Evolutionary conservation across 1,140 invertebrate genomes (phyloP).

Genomic region (Drosophila mojavensis): DNA sequence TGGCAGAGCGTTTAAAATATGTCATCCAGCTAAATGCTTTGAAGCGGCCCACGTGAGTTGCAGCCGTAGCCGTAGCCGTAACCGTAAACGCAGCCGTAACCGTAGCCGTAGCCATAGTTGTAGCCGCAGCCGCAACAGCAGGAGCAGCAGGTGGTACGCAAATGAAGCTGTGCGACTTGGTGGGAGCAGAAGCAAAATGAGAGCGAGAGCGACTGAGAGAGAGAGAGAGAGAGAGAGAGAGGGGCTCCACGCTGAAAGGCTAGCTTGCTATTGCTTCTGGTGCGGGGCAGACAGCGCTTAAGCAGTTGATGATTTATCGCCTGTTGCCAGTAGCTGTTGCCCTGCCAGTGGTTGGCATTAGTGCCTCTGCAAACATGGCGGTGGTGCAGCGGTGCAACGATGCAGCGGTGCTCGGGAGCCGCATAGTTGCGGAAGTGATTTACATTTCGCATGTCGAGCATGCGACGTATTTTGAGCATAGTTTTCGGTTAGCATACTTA

Average conservation of each 20-base stretch:
- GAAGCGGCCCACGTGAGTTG: slow-evolving; percentile 69
- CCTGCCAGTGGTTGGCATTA: slow-evolving; percentile 44
- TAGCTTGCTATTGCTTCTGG: slow-evolving; percentile 23
- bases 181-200: not conserved
- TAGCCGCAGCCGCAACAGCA: not conserved
- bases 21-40: slow-evolving; percentile 79
- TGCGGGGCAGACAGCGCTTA: slow-evolving; percentile 63
- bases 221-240: not conserved
- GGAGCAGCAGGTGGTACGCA: slow-evolving; percentile 45
- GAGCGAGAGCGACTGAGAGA: no score
- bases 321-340: slow-evolving; percentile 61
- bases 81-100: slow-evolving; percentile 20
- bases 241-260: slow-evolving; percentile 13
- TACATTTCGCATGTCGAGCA: slow-evolving; percentile 75
- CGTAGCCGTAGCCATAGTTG: slow-evolving; percentile 29
- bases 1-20: slow-evolving; percentile 78
- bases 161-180: slow-evolving; percentile 18
- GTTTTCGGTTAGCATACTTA: slow-evolving; percentile 53
- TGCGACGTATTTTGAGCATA: slow-evolving; percentile 75
- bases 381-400: slow-evolving; percentile 19
- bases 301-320: slow-evolving; percentile 79
- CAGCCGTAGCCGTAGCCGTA: not conserved
- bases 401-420: slow-evolving; percentile 15
- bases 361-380: slow-evolving; percentile 17
- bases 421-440: slow-evolving; percentile 65